Percentiles rank a stretch among this genome's conserved stretches.
Evolutionary conservation across 2,797 vertebrate genomes (phyloP).

Genomic region (Bovichtus diacanthus): DNA sequence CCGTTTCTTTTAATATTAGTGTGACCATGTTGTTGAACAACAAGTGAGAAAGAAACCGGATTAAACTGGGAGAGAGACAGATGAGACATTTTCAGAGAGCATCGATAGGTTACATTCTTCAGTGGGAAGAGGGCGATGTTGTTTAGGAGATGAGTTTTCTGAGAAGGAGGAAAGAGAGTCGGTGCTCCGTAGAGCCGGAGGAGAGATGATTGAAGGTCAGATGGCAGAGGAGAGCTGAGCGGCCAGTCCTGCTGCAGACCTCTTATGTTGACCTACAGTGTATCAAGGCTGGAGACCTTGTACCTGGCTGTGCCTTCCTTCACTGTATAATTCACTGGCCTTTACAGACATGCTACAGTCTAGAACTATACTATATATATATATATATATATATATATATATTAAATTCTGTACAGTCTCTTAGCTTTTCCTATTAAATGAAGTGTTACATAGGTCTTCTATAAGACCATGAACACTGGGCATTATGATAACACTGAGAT

Average conservation of each 20-base stretch:
- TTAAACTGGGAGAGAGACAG: background rate
- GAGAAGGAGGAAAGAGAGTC: background rate
- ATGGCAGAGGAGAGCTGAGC: background rate
- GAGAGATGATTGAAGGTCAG: background rate
- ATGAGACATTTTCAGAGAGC: slow-evolving; percentile 1
- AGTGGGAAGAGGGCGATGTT: slow-evolving; percentile 26
- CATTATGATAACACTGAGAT: background rate
- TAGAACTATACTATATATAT: background rate
- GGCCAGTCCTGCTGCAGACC: background rate
- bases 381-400: too few relatives aligned
- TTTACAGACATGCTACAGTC: background rate
- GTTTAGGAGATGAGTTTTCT: slow-evolving; percentile 11
- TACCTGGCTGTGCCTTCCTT: background rate
- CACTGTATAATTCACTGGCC: background rate
- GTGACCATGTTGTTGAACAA: background rate
- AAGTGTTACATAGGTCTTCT: background rate
- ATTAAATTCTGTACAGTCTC: background rate
- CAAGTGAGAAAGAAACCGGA: background rate
- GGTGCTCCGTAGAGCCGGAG: background rate
- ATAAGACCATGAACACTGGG: background rate
- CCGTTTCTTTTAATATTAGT: background rate
- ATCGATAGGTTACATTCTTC: background rate
- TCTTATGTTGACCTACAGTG: background rate
- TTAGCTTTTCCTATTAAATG: background rate
- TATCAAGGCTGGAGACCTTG: background rate